Base-by-base conservation (phyloP, 2,113 vertebrate genomes). In the Amphilophus citrinellus region DNA sequence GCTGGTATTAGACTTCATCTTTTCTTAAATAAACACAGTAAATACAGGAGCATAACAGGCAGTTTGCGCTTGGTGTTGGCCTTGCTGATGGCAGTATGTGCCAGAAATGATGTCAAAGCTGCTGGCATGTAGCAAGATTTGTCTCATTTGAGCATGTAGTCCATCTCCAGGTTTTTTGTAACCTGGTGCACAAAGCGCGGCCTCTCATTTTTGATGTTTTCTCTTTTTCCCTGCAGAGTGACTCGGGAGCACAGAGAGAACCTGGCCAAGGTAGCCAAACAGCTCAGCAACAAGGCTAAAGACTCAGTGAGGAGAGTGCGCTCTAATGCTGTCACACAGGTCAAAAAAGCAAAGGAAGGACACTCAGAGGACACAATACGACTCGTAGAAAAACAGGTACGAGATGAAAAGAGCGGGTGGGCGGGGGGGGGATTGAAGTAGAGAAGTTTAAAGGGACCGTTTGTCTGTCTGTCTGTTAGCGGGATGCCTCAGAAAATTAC, bases 161-260 rank as follows among this genome's bases (percentile, higher is more conserved):
- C 66, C 44, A 30, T 50, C 44, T 71, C 44, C 44, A 9, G 27
- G 9, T 11, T 73, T 73, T 71, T 57, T 50, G 14, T 50, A 50
- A 50, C 47, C 47, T 50, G 47, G 44, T 47, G 44, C 44, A 47
- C 14, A 14, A 3, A 15, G 4, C 5, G 20, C 37, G 7, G 17
- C 22, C 15, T 27, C 13, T 61, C 53, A 17, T 27, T 47, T 17
- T 35, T 58, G 30, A 18, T 32, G 8, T 80, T 42, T 73, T 24
- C 9, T 66, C n/a, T 6, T 47, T 37, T 73, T 35, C 27, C 44
- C 79, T 42, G 10, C 92, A 99, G 98, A 92, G 96, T 99, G 39
- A 99, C 97, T 0, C 96, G 98, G 0, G 98, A 99, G 61, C 97
- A 99, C 95, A 90, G 98, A 66, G 98, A 99, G 90, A 98, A 94